Evolutionary conservation across 2,888 invertebrate genomes (phyloP).

Genomic region (Andrena trimmerana): DNA sequence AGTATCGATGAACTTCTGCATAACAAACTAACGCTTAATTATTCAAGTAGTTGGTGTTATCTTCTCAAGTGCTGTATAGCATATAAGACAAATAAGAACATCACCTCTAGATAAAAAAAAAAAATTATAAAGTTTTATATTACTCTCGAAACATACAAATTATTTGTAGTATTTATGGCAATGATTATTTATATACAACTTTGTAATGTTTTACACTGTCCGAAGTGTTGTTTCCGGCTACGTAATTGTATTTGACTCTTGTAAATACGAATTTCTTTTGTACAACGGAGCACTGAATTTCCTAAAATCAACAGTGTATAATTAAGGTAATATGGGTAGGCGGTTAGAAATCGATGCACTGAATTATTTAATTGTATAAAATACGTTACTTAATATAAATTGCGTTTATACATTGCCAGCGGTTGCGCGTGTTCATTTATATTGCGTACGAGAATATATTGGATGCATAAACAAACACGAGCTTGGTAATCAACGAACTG

Average conservation of each 20-base stretch:
- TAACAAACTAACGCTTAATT: conserved; percentile 23
- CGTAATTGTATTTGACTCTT: conserved; percentile 24
- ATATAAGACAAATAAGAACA: neutral
- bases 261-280: conserved; percentile 39
- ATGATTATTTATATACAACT: conserved; percentile 28
- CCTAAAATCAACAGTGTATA: conserved; percentile 5
- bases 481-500: neutral
- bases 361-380: conserved; percentile 36
- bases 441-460: conserved; percentile 7
- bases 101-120: conserved; percentile 6
- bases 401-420: conserved; percentile 22
- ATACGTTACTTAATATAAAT: conserved; percentile 15
- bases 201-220: conserved; percentile 3
- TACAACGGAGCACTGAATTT: neutral
- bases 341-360: conserved; percentile 17
- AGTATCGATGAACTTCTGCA: conserved; percentile 25
- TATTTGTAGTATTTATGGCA: conserved; percentile 15
- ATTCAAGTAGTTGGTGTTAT: conserved; percentile 15
- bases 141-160: conserved; percentile 12
- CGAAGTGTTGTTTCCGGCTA: conserved; percentile 11
- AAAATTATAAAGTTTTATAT: conserved; percentile 23
- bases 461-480: neutral
- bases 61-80: neutral
- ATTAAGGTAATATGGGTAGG: neutral
- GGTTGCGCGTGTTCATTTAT: conserved; percentile 4